Base-by-base conservation (phyloP, 2,888 invertebrate genomes). In the Mythimna pallens region DNA sequence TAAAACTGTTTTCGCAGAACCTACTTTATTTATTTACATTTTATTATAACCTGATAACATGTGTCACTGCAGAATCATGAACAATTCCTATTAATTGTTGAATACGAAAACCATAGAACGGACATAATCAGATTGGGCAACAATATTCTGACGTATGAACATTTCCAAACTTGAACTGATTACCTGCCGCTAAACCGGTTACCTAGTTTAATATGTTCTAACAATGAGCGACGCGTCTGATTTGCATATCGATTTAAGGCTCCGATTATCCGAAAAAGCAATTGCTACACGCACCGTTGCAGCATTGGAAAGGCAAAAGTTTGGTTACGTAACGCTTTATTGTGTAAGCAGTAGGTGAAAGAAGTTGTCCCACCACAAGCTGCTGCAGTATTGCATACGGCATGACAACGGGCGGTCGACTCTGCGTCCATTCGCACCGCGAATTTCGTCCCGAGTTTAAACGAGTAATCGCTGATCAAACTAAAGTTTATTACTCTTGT, bases 291-390 rank as follows among this genome's bases (percentile, higher is more conserved):
- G 86, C 87, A 61, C 79, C 74, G 87, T 88, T 89, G 91, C 91
- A 91, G 89, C 88, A 91, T 92, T 94, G 92, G 94, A 94, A 95
- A 95, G 94, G 94, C 94, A 92, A 92, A 89, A 91, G 90, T 88
- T 76, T 76, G 63, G 83, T 95, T 94, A 92, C 91, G 93, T 92
- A 95, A 94, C 83, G 73, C 78, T 82, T 89, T 92, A 93, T 95
- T 94, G 95, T 94, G 95, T 95, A 93, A 92, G 88, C 85, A 86
- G 82, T 85, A 87, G 89, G 95, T 94, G 95, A 95, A 95, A 95
- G 95, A 95, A 80, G 90, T 89, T 82, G 89, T 87, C 87, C 88
- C 89, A 89, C 89, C 90, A 88, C 78, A 62, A 76, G 75, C 83
- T 81, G 87, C 87, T 92, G 92, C 94, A 94, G 93, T 92, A 88